Evolutionary conservation across 2,888 invertebrate species (phyloP).

Genomic region (Nymphalis c-album): DNA sequence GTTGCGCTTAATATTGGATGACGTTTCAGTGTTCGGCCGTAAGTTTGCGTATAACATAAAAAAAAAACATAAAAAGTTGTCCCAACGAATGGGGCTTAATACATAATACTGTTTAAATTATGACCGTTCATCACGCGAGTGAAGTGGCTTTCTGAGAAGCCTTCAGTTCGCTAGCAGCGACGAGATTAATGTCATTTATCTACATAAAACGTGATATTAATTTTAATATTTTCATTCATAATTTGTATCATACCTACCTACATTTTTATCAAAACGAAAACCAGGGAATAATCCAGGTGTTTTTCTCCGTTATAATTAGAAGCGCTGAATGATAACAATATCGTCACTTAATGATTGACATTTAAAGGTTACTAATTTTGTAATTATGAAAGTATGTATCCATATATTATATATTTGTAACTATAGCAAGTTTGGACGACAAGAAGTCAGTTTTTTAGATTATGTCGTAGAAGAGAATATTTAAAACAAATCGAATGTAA

Average conservation of each 20-base stretch:
- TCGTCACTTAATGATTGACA: no score
- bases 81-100: not conserved
- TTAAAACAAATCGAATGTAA: no score
- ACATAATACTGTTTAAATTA: constrained; percentile 2
- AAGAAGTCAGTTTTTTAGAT: not conserved
- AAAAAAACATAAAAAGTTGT: not conserved
- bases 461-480: no score
- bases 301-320: no score
- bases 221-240: constrained; percentile 17
- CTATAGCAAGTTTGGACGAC: no score
- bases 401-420: not conserved
- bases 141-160: constrained; percentile 8
- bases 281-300: no score
- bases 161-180: constrained; percentile 8
- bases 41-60: not conserved
- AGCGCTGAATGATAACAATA: not conserved
- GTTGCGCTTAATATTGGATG: no score
- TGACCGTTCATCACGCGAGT: constrained; percentile 6
- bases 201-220: constrained; percentile 20
- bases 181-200: constrained; percentile 18
- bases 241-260: not conserved
- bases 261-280: constrained; percentile 3
- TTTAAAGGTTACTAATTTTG: no score
- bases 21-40: no score
- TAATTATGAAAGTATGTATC: not conserved